phyloP scores from a whole-genome alignment of 2,113 vertebrate species.

The Ardeotis arabs region DNA sequence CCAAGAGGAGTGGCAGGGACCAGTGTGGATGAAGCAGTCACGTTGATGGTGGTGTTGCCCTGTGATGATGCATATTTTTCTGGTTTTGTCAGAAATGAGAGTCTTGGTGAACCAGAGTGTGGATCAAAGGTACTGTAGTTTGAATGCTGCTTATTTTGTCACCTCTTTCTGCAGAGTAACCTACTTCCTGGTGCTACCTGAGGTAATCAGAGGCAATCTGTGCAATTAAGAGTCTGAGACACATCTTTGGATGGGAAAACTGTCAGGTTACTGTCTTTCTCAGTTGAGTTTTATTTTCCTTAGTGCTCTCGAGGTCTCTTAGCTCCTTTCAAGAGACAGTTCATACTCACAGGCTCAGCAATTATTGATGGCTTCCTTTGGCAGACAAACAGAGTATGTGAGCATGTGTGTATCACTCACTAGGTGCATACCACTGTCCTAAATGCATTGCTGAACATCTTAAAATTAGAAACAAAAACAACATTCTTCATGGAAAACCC shows the following conservation, averaged over 20 bases:
- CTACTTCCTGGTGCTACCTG: constrained; percentile 37
- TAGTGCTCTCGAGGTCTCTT: neutral
- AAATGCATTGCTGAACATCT: neutral
- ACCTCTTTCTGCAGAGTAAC: constrained; percentile 32
- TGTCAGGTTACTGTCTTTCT: constrained; percentile 44
- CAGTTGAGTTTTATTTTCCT: constrained; percentile 19
- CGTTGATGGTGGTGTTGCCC: neutral
- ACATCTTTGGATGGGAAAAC: constrained; percentile 16
- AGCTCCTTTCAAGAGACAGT: constrained; percentile 36
- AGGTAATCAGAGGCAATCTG: constrained; percentile 13
- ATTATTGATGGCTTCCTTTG: constrained; percentile 50
- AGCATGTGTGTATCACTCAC: constrained; percentile 19
- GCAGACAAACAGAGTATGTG: constrained; percentile 8
- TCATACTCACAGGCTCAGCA: neutral
- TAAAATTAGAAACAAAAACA: neutral
- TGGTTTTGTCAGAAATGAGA: neutral
- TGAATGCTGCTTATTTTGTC: constrained; percentile 22
- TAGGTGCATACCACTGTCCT: neutral
- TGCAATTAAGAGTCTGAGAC: constrained; percentile 49
- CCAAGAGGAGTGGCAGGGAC: neutral
- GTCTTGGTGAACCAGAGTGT: neutral
- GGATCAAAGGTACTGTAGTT: neutral
- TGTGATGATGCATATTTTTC: neutral
- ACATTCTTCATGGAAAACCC: neutral
- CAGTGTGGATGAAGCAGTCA: neutral